These are phyloP conservation scores for Cabera pusaria DNA, from an alignment of 2,888 invertebrate genomes.

Conservation along the genomic window DNA sequence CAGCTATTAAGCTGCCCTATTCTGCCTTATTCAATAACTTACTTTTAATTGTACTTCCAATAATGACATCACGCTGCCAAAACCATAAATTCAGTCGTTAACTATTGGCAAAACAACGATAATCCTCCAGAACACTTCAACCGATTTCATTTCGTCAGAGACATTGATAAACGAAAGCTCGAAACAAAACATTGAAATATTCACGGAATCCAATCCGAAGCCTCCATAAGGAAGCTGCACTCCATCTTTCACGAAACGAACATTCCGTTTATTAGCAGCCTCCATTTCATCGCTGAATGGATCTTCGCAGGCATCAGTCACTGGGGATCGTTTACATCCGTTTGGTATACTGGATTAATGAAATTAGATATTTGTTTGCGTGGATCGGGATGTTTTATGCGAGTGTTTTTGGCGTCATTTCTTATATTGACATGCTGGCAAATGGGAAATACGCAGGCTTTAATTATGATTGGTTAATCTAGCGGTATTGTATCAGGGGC, in stretches of 20 bases:
- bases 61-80: too few relatives aligned
- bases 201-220: conserved; percentile 24
- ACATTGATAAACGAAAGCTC: conserved; percentile 19
- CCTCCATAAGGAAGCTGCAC: conserved; percentile 26
- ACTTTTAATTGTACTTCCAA: too few relatives aligned
- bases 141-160: conserved; percentile 13
- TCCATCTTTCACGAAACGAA: conserved; percentile 29
- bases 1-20: too few relatives aligned
- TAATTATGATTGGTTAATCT: too few relatives aligned
- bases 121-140: conserved; percentile 12
- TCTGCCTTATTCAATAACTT: too few relatives aligned
- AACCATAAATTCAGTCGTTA: neutral
- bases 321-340: conserved; percentile 19
- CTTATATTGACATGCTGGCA: too few relatives aligned
- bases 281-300: conserved; percentile 25
- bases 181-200: conserved; percentile 25
- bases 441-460: too few relatives aligned
- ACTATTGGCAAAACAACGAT: neutral
- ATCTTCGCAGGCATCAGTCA: conserved; percentile 22
- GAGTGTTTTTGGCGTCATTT: too few relatives aligned
- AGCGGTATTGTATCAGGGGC: too few relatives aligned
- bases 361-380: conserved; percentile 19
- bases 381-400: conserved; percentile 2
- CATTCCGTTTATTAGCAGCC: conserved; percentile 25
- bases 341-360: conserved; percentile 20